Base-by-base conservation (phyloP, 2,113 vertebrate species). In the Gallinago jamesoni region DNA sequence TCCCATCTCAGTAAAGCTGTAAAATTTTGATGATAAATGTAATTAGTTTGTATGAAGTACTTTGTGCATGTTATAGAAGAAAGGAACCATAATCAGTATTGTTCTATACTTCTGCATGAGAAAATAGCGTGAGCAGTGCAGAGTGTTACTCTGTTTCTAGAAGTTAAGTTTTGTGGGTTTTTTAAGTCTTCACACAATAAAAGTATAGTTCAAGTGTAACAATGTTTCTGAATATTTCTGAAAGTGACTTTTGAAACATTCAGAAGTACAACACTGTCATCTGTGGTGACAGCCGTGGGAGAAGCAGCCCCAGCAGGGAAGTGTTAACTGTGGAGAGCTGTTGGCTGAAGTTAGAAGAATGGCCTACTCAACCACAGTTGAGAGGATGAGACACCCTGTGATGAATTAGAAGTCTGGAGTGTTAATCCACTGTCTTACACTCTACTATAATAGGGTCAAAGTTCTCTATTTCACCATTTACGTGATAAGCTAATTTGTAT, bases 151-250 rank as follows among this genome's bases (percentile, higher is more conserved):
- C 22, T 10, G 31, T 52, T 94, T 37, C 45, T 69, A 75, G 39
- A 72, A 66, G 39, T 84, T 87, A 72, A 66, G 35, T 84, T 87
- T 15, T 82, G 62, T 53, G 68, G 7, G 1, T 4, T n/a, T 48
- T 91, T 89, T 53, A 90, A 83, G 21, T 77, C 75, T 53, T 83
- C 57, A 69, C 27, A 18, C 39, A 97, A 95, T 95, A 96, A 97
- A 96, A 78, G 6, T 74, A 59, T 14, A 69, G 18, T 48, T 86
- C 41, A 84, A 15, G 1, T 16, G 17, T 24, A 79, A 92, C 6
- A 23, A 39, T 55, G 84, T 73, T 86, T 87, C 50, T 87, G 83
- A 84, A 7, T 79, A 37, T 93, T 89, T 90, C 19, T 90, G 78
- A 87, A 83, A 48, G 14, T 16, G 53, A 3, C 33, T 56, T 56